Percentiles rank a stretch among this genome's conserved stretches.
Evolutionary conservation across 2,113 vertebrate species (phyloP).

Genomic region (Solea senegalensis): DNA sequence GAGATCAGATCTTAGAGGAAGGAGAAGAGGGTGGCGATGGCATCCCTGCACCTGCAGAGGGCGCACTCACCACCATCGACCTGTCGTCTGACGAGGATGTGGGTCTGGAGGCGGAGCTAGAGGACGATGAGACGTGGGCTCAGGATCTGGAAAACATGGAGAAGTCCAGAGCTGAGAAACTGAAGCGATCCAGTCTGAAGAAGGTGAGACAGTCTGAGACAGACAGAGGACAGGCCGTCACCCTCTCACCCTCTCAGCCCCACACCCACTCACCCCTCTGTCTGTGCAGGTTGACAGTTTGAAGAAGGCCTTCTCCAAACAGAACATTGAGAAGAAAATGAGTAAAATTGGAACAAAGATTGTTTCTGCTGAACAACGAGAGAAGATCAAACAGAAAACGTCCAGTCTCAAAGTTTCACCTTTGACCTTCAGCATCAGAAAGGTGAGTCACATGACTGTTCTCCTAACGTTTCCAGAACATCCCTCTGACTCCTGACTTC

Average conservation of each 20-base stretch:
- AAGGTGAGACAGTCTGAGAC: conserved; percentile 75
- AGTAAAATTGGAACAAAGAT: conserved; percentile 93
- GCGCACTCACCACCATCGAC: conserved; percentile 87
- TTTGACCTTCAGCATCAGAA: conserved; percentile 73
- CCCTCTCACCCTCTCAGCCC: no score
- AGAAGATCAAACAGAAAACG: conserved; percentile 93
- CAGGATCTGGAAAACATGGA: conserved; percentile 85
- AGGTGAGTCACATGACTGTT: conserved; percentile 43
- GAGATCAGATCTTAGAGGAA: conserved; percentile 76
- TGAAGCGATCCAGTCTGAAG: conserved; percentile 92
- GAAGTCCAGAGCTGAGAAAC: conserved; percentile 89
- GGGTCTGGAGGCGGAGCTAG: conserved; percentile 79
- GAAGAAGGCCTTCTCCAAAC: conserved; percentile 95
- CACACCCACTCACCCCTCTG: no score
- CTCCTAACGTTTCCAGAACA: not conserved
- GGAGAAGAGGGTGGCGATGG: conserved; percentile 67
- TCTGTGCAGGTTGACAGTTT: conserved; percentile 88
- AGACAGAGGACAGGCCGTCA: not conserved
- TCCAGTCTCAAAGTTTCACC: conserved; percentile 88
- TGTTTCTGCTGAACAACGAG: conserved; percentile 89
- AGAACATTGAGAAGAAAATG: conserved; percentile 98
- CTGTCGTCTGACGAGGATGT: conserved; percentile 93
- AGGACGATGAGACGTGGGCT: conserved; percentile 72
- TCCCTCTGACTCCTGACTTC: not conserved
- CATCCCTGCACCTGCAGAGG: conserved; percentile 84